Evolutionary conservation across 2,888 invertebrate species (phyloP), one percentile per base, ranked within the genome.

Genomic region (Bimastos eiseni): DNA sequence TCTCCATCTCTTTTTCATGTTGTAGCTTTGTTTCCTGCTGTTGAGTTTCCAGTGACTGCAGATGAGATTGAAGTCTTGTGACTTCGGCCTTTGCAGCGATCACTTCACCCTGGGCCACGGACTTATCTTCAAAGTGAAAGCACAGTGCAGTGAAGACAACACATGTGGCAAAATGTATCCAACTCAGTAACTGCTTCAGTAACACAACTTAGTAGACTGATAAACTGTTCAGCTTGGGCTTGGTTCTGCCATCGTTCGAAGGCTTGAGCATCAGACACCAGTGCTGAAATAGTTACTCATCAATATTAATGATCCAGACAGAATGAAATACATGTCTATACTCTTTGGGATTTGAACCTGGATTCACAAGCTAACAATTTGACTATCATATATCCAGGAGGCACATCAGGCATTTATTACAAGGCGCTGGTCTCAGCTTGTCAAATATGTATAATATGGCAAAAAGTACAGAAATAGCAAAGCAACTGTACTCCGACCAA

Each of bases 101-200:
- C 34, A 86, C 86, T 86, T 86, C 86, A 86, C 86, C 36, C 6
- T 8, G 86, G 21, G 36, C 37, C 24, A 86, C 34, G 11, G 24
- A 6, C 36, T 86, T 34, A 86, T 86, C 86, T 86, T 86, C 34
- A 86, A 37, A 86, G n/a, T 36, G 24, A 86, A 86, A 86, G 36
- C n/a, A 37, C 86, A 86, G 86, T 8, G 36, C 34, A 36, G 30
- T 37, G n/a, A 86, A 36, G 5, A 70, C 6, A n/a, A 70, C 24
- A 24, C n/a, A n/a, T n/a, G n/a, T n/a, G n/a, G n/a, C 24, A 11
- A 30, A 70, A 15, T 21, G 49, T 24, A 13, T 49, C 19, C 24
- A 21, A 49, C 19, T 49, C 49, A 49, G 49, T 49, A 21, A 49
- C 2, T 11, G 19, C 21, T 24, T 3, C 15, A 4, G 21, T 8